Evolutionary conservation across 2,113 vertebrate species (phyloP).

Genomic region (Odontesthes bonariensis): DNA sequence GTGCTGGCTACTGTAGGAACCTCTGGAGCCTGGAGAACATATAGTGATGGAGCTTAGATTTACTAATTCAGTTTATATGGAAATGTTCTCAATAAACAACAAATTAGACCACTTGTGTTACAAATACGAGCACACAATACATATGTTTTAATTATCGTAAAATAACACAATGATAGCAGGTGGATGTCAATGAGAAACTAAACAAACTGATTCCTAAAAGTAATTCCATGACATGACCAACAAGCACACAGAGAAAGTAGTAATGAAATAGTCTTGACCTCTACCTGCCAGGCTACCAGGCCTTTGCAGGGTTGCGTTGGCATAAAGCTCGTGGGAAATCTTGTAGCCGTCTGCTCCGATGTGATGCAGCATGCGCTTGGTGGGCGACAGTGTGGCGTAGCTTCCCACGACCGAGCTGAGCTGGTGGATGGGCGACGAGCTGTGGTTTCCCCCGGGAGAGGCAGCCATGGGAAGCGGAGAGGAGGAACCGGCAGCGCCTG

Average conservation of each 20-base stretch:
- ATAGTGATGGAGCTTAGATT: neutral
- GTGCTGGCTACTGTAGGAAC: conserved; percentile 97
- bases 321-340: conserved; percentile 95
- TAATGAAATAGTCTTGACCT: conserved; percentile 48
- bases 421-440: conserved; percentile 93
- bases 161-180: neutral
- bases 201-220: neutral
- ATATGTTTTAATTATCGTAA: neutral
- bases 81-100: conserved; percentile 1
- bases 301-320: conserved; percentile 95
- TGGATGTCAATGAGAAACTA: neutral
- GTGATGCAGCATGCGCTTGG: conserved; percentile 93
- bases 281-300: conserved; percentile 98
- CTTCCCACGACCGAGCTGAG: conserved; percentile 92
- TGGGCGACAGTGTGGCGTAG: conserved; percentile 96
- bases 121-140: neutral
- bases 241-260: conserved; percentile 37
- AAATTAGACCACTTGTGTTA: neutral
- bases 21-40: conserved; percentile 88
- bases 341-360: conserved; percentile 90
- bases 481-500: conserved; percentile 83
- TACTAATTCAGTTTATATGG: neutral
- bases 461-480: conserved; percentile 81
- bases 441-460: conserved; percentile 78
- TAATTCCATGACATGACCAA: neutral